phyloP scores from a whole-genome alignment of 23 tunicate genomes.

The Diplosoma virens region DNA sequence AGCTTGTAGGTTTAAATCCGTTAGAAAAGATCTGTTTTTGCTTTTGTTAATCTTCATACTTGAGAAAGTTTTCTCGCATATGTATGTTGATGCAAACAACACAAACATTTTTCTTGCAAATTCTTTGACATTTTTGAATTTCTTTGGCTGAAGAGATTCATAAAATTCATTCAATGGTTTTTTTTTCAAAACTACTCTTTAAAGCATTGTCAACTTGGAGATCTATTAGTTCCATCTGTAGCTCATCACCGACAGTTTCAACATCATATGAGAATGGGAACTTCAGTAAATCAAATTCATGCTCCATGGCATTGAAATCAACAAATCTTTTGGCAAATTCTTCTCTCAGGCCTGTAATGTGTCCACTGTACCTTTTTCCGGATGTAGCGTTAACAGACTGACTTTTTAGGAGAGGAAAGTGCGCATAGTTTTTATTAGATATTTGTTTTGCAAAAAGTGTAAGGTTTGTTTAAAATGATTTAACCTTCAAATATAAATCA shows the following conservation, averaged over 20 bases:
- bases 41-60: slow-evolving; percentile 31
- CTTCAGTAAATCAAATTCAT: slow-evolving; percentile 16
- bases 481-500: background rate
- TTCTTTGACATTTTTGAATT: slow-evolving; percentile 17
- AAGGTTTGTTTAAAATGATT: slow-evolving; percentile 13
- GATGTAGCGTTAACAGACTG: slow-evolving; percentile 24
- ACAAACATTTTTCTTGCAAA: slow-evolving; percentile 26
- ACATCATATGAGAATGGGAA: slow-evolving; percentile 14
- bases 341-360: background rate
- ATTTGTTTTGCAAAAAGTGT: slow-evolving; percentile 2
- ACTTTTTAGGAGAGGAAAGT: slow-evolving; percentile 35
- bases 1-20: slow-evolving; percentile 31
- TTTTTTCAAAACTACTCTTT: slow-evolving; percentile 9
- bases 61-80: slow-evolving; percentile 35
- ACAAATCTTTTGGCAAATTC: slow-evolving; percentile 30
- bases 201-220: slow-evolving; percentile 15
- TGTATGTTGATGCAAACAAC: slow-evolving; percentile 31
- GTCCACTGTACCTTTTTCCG: slow-evolving; percentile 10
- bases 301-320: slow-evolving; percentile 10
- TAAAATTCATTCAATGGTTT: slow-evolving; percentile 31
- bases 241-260: slow-evolving; percentile 12
- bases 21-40: slow-evolving; percentile 30
- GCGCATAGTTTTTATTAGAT: background rate
- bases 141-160: slow-evolving; percentile 1
- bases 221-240: slow-evolving; percentile 37